These are phyloP conservation scores for Pagrus major DNA, from an alignment of 2,113 vertebrate genomes.

Conservation along the genomic window DNA sequence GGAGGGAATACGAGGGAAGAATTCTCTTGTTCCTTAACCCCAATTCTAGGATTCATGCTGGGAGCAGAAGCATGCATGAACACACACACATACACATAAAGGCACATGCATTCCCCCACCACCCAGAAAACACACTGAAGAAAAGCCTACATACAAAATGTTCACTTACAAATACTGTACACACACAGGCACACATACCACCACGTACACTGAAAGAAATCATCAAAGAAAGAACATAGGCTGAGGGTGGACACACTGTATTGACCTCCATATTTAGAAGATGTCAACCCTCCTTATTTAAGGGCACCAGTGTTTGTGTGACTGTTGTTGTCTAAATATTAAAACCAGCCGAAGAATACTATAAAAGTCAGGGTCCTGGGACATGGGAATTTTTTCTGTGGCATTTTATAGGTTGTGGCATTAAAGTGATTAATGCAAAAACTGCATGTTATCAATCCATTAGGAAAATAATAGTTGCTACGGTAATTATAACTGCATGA, in stretches of 20 bases:
- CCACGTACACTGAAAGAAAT: not conserved
- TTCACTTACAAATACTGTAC: slow-evolving; percentile 25
- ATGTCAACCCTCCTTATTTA: not conserved
- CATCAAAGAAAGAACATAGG: not conserved
- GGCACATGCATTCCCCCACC: not conserved
- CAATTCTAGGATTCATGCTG: slow-evolving; percentile 76
- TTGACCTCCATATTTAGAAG: too few relatives aligned
- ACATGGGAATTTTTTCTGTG: not conserved
- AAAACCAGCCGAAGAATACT: not conserved
- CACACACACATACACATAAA: slow-evolving; percentile 42
- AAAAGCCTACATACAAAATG: slow-evolving; percentile 27
- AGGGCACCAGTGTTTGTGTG: not conserved
- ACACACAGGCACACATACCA: not conserved
- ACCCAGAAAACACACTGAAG: slow-evolving; percentile 22
- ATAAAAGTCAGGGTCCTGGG: not conserved
- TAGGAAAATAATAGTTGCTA: not conserved
- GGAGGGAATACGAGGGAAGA: slow-evolving; percentile 72
- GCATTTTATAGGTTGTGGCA: not conserved
- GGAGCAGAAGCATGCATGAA: slow-evolving; percentile 69
- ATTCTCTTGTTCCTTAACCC: slow-evolving; percentile 84
- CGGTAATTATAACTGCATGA: not conserved
- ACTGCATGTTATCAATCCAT: not conserved
- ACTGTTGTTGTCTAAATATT: not conserved
- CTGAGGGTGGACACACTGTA: not conserved
- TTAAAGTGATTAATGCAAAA: not conserved